phyloP scores from a whole-genome alignment of 1,140 invertebrate genomes.

The Brachionus paranguensis region DNA sequence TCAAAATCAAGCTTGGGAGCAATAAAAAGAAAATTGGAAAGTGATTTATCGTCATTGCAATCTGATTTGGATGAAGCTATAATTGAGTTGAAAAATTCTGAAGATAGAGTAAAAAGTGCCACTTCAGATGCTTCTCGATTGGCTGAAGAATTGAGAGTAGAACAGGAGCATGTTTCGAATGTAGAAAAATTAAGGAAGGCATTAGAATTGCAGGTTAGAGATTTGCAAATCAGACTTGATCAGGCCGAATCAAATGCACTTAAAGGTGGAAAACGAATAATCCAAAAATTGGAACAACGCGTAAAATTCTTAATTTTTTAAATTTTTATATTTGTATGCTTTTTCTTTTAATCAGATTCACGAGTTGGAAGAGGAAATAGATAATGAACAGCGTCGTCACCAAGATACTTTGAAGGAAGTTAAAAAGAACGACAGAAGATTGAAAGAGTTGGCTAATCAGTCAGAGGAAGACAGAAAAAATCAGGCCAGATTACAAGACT shows the following conservation, averaged over 20 bases:
- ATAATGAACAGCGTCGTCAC: slow-evolving; percentile 93
- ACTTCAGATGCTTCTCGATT: slow-evolving; percentile 90
- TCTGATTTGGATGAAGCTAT: slow-evolving; percentile 55
- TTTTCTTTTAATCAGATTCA: slow-evolving; percentile 45
- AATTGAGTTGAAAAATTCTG: slow-evolving; percentile 80
- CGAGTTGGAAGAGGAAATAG: slow-evolving; percentile 91
- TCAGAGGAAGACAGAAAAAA: slow-evolving; percentile 94
- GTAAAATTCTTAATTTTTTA: slow-evolving; percentile 42
- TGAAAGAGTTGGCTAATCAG: slow-evolving; percentile 75
- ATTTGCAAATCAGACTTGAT: slow-evolving; percentile 88
- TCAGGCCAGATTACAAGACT: slow-evolving; percentile 92
- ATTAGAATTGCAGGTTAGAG: slow-evolving; percentile 93
- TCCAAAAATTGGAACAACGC: slow-evolving; percentile 60
- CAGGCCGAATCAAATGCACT: slow-evolving; percentile 91
- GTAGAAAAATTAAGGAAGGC: slow-evolving; percentile 96
- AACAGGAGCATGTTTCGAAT: slow-evolving; percentile 91
- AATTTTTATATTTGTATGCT: not conserved
- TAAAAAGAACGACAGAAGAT: slow-evolving; percentile 71
- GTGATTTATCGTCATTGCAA: slow-evolving; percentile 90
- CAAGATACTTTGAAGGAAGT: slow-evolving; percentile 63
- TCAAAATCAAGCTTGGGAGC: slow-evolving; percentile 83
- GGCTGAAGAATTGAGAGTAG: slow-evolving; percentile 92
- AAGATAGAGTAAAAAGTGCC: slow-evolving; percentile 82
- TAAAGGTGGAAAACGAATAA: slow-evolving; percentile 86
- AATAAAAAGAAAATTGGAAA: slow-evolving; percentile 95